Percentiles rank a stretch among this genome's conserved stretches.
Conservation (phyloP, 2,113 vertebrate genomes). For the Brachypteracias leptosomus region DNA sequence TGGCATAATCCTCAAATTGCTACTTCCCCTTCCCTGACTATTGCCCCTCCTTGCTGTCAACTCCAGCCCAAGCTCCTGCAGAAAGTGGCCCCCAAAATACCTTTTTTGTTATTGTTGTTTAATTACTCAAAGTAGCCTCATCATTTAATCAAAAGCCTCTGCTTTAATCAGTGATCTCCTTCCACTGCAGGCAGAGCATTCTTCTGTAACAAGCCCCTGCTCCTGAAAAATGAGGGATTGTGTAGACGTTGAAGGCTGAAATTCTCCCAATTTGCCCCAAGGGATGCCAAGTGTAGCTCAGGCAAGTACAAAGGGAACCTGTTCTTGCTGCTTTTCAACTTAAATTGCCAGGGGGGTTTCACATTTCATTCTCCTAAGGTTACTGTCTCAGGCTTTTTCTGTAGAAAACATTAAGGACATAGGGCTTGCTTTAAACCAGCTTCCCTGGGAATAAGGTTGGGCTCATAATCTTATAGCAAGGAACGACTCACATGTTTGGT, state of each 20-base stretch:
- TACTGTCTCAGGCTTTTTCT: slow-evolving; percentile 51
- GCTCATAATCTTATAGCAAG: background rate
- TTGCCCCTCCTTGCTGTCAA: background rate
- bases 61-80: background rate
- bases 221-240: slow-evolving; percentile 58
- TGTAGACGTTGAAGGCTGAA: slow-evolving; percentile 43
- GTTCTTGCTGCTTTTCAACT: slow-evolving; percentile 63
- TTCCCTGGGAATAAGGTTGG: slow-evolving; percentile 32
- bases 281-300: slow-evolving; percentile 57
- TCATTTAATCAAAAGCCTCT: slow-evolving; percentile 28
- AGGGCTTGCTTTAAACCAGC: background rate
- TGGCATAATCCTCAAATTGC: slow-evolving; percentile 12
- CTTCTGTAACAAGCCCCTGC: slow-evolving; percentile 29
- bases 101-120: too few relatives aligned
- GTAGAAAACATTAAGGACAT: slow-evolving; percentile 49
- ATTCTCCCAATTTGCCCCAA: slow-evolving; percentile 40
- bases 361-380: slow-evolving; percentile 58
- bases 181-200: slow-evolving; percentile 46
- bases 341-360: slow-evolving; percentile 36
- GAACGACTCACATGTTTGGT: background rate
- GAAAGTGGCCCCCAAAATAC: background rate
- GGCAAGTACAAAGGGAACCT: slow-evolving; percentile 64
- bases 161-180: slow-evolving; percentile 58
- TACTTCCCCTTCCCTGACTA: background rate
- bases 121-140: slow-evolving; percentile 6